Evolutionary conservation across 2,113 vertebrate genomes (phyloP).

Genomic region (Gambusia holbrooki): DNA sequence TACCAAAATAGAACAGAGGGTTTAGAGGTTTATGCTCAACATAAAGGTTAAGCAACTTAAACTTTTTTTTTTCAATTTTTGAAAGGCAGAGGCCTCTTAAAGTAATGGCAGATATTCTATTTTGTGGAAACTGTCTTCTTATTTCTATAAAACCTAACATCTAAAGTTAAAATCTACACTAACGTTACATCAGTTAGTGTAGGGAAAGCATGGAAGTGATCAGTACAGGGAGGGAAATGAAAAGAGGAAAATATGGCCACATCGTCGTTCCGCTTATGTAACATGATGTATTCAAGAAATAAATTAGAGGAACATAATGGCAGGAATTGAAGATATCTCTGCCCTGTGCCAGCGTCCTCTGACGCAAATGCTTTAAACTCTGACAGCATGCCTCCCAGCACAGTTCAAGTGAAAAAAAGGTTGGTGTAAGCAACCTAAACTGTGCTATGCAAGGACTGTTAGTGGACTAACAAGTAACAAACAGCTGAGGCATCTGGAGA

Average conservation of each 20-base stretch:
- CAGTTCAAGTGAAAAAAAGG: constrained; percentile 13
- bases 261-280: constrained; percentile 30
- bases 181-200: neutral
- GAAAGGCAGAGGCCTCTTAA: neutral
- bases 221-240: constrained; percentile 16
- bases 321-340: constrained; percentile 32
- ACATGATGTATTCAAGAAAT: constrained; percentile 22
- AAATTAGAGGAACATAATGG: constrained; percentile 4
- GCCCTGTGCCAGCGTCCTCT: constrained; percentile 18
- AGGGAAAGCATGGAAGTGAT: constrained; percentile 27
- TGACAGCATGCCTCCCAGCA: constrained; percentile 12
- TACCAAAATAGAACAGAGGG: constrained; percentile 19
- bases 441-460: constrained; percentile 23
- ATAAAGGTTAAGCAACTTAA: neutral
- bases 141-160: neutral
- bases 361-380: constrained; percentile 49
- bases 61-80: neutral
- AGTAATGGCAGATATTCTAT: neutral
- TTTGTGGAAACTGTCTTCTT: neutral
- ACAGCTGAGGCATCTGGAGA: constrained; percentile 46
- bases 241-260: constrained; percentile 17
- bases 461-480: constrained; percentile 40
- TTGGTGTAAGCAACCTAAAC: constrained; percentile 22
- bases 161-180: neutral
- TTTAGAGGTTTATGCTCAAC: constrained; percentile 11